Evolutionary conservation across 2,888 invertebrate species (phyloP).

Genomic region (Heteromurus nitidus): DNA sequence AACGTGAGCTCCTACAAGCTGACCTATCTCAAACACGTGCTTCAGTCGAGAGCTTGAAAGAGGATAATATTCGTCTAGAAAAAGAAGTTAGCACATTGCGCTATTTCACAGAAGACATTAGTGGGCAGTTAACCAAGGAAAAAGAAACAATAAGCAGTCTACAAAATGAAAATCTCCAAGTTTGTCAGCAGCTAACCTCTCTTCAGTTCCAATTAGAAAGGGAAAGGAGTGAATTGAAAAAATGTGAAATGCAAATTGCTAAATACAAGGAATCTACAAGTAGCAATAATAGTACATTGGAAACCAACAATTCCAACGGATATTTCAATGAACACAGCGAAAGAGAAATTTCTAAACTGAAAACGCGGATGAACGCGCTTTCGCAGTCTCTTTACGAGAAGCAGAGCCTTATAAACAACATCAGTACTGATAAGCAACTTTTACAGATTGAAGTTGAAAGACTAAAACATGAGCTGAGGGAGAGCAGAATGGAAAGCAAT

Average conservation of each 20-base stretch:
- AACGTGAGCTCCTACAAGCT: constrained; percentile 79
- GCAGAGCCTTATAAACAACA: constrained; percentile 72
- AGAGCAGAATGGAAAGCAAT: constrained; percentile 40
- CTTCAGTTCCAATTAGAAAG: constrained; percentile 71
- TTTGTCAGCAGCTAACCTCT: constrained; percentile 70
- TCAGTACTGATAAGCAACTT: constrained; percentile 73
- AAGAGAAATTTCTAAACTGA: constrained; percentile 62
- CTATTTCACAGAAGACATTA: constrained; percentile 55
- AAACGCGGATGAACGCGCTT: constrained; percentile 71
- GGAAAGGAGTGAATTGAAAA: constrained; percentile 68
- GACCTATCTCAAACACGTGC: constrained; percentile 78
- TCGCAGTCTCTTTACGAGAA: constrained; percentile 73
- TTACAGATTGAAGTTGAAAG: constrained; percentile 72
- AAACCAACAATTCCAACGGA: constrained; percentile 31
- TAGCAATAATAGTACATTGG: constrained; percentile 1
- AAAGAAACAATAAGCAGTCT: constrained; percentile 63
- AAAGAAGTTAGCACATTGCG: constrained; percentile 66
- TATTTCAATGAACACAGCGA: constrained; percentile 20
- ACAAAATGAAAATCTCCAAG: constrained; percentile 72
- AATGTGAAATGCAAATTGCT: constrained; percentile 62
- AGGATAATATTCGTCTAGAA: constrained; percentile 71
- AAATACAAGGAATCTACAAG: constrained; percentile 47
- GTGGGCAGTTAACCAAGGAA: constrained; percentile 61
- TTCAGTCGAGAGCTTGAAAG: constrained; percentile 74
- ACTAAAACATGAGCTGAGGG: constrained; percentile 67